Evolutionary conservation across 2,797 vertebrate genomes (phyloP), one percentile per base, ranked within the genome.

Genomic region (Arnoldichthys spilopterus): DNA sequence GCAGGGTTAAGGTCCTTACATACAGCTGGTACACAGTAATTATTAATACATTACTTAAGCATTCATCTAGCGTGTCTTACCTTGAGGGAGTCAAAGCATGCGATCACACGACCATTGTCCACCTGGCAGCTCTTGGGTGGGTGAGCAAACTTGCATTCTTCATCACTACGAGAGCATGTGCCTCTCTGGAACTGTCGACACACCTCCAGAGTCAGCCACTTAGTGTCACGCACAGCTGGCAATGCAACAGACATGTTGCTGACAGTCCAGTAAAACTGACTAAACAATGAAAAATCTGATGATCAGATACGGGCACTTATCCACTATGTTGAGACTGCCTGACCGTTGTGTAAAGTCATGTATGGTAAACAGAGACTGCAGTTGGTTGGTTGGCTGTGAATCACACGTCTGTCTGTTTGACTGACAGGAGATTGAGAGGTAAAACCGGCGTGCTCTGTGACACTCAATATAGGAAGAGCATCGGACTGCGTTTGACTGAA

Each of bases 81-180:
- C 98, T 99, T 99, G 77, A 99, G 91, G 68, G 98, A 99, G 92
- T 99, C 97, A 86, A 99, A 99, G 93, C 98, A 99, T 92, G 98
- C 98, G 80, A 99, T 98, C 80, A 99, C 97, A 92, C 98, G 94
- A 86, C 98, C 98, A 69, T 99, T 99, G 92, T 99, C 98, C 82
- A 99, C 96, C 94, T 98, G 98, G 94, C 97, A 99, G 90, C 98
- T 99, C 94, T 99, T 99, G 26, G 98, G 96, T 68, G 98, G 98
- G 88, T 99, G 98, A 90, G 98, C 98, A 89, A 99, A 99, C 93
- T 99, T 99, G 95, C 98, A 99, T 94, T 99, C 98, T 92, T 99
- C 97, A 74, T 99, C 97, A 67, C 96, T 97, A 81, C 98, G 96
- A 13, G 98, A 99, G 93, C 98, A 99, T 54, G 98, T 99, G 89